Evolutionary conservation across 2,797 vertebrate genomes (phyloP), one percentile per base, ranked within the genome.

Genomic region (Silurus lanzhouensis): DNA sequence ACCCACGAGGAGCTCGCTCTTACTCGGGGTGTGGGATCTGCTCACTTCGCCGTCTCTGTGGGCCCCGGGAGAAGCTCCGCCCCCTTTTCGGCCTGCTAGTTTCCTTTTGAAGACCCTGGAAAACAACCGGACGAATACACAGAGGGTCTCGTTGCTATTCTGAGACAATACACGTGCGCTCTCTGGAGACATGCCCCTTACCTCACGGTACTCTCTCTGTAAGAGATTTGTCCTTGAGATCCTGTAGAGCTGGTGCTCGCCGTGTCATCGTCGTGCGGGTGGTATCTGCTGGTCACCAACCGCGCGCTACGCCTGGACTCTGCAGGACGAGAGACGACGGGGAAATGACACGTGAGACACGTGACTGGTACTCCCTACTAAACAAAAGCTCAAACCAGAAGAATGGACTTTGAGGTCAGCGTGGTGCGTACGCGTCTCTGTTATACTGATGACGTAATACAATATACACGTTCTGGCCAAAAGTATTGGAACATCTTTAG

Each of bases 241-340:
- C 83, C 89, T 4, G 88, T 88, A 15, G 89, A 90, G 74, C 90
- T 88, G 48, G 80, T 89, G 84, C 90, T 89, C 61, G 84, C 90
- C 1, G 87, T 85, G 19, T 90, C 90, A 27, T 90, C 90, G 44
- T 90, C 90, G 6, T 67, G 87, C 2, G 63, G 25, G 55, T 84
- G 70, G 12, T n/a, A 6, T 66, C 46, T 74, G 81, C 81, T 88
- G 10, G 83, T 6, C 52, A 46, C 79, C 63, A 83, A 81, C 38
- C 88, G 86, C 15, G 88, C 13, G 22, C 89, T 90, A 44, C 89
- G 82, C 17, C 89, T 79, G 6, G 89, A 89, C 82, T 85, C 88
- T 87, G 61, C 15, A 64, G 31, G 5, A 84, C 66, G 1, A 85
- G 27, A 76, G 52, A 76, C 14, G 48, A 74, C 0, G 71, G 44